phyloP scores from a whole-genome alignment of 2,797 vertebrate species.

The Clarias laeviceps region DNA sequence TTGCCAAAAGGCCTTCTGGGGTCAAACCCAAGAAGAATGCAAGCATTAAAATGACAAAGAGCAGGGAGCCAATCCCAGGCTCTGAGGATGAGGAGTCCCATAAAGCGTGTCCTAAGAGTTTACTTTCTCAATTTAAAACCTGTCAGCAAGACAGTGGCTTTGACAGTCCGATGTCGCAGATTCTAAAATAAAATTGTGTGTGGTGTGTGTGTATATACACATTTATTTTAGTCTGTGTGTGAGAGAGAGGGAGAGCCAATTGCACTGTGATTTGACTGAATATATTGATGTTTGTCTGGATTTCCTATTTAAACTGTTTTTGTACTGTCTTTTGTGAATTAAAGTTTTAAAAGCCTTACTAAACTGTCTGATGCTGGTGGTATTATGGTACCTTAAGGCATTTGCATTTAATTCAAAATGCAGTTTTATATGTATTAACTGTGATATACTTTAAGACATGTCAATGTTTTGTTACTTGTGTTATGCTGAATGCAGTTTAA shows the following conservation, averaged over 20 bases:
- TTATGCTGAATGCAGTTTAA: background rate
- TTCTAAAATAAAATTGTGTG: slow-evolving; percentile 62
- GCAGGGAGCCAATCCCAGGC: slow-evolving; percentile 69
- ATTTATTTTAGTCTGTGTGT: background rate
- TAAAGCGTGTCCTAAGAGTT: slow-evolving; percentile 50
- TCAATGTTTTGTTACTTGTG: too few species aligned
- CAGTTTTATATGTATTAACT: background rate
- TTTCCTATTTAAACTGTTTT: slow-evolving; percentile 8
- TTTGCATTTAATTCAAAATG: background rate
- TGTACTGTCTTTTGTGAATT: slow-evolving; percentile 11
- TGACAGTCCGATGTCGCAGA: slow-evolving; percentile 68
- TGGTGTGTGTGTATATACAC: background rate
- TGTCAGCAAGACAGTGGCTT: slow-evolving; percentile 78
- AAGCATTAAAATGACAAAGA: slow-evolving; percentile 35
- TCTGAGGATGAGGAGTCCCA: slow-evolving; percentile 63
- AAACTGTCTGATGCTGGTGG: background rate
- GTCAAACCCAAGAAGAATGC: slow-evolving; percentile 29
- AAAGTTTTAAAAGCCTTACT: background rate
- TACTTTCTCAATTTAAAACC: slow-evolving; percentile 70
- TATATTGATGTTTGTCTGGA: background rate
- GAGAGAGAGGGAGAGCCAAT: background rate
- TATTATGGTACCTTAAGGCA: background rate
- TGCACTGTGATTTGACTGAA: background rate
- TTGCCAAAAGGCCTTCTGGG: slow-evolving; percentile 52
- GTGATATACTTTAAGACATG: background rate